phyloP scores from a whole-genome alignment of 37 sponge, comb jelly and placozoan species.

The Chondrilla cf. caribensis region DNA sequence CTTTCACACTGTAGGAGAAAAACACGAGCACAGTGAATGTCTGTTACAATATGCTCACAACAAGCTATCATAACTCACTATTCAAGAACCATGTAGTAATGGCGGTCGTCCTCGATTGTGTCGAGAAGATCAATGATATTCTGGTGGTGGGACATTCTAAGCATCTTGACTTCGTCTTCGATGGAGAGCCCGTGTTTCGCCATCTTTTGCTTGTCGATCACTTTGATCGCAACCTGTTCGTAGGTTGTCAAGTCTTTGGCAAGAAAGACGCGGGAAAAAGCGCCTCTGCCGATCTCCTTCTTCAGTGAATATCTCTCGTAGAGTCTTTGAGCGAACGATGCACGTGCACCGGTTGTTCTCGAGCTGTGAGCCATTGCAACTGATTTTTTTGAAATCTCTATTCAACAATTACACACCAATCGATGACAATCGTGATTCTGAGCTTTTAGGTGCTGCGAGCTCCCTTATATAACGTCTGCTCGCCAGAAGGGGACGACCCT shows the following conservation, averaged over 20 bases:
- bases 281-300: constrained; percentile 16
- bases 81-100: constrained; percentile 22
- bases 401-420: too few relatives aligned
- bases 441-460: too few relatives aligned
- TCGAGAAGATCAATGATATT: constrained; percentile 6
- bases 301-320: neutral
- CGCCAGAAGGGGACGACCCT: too few relatives aligned
- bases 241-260: constrained; percentile 1
- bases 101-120: neutral
- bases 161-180: neutral
- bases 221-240: constrained; percentile 19
- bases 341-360: neutral
- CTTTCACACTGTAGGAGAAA: neutral
- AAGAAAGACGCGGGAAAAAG: constrained; percentile 11
- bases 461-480: too few relatives aligned
- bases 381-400: too few relatives aligned
- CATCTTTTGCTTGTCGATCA: constrained; percentile 5
- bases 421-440: too few relatives aligned
- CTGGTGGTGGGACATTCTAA: neutral
- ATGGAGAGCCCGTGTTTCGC: neutral
- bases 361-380: neutral
- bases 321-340: neutral
- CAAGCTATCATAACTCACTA: neutral
- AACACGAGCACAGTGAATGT: too few relatives aligned
- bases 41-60: neutral